Evolutionary conservation across 1,140 invertebrate species (phyloP), one percentile per base, ranked within the genome.

Genomic region (Aethina tumida): DNA sequence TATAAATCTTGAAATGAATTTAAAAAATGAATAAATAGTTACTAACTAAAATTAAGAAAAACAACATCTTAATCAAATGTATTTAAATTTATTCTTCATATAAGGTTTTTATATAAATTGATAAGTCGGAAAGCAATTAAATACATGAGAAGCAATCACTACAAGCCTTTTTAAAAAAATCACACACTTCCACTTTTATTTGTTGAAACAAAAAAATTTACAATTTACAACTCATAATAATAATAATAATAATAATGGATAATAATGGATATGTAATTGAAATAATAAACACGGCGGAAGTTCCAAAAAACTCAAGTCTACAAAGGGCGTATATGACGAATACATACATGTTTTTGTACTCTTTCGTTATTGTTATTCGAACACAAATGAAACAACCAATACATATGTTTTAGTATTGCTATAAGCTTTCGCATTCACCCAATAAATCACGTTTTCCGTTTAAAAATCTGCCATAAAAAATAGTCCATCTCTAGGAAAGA

Each of bases 1-100:
- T 35, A 35, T 24, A 35, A 22, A 35, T 19, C 33, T 19, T 22
- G n/a, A 22, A 19, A 22, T 22, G 25, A 24, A 22, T 19, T 22
- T 24, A 35, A 35, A 5, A 15, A 7, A n/a, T 19, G 16, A 16
- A 35, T 35, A 24, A 22, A 35, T 35, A 25, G 15, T 19, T 9
- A 35, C 20, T 22, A 29, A 14, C 12, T 25, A 18, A 35, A 35
- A 16, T 29, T 24, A 24, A 24, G 7, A 24, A 24, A 24, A 7
- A 7, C 6, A n/a, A 24, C 22, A 24, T 24, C 22, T n/a, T 24
- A 24, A n/a, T 24, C 22, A 24, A 24, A 24, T 7, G n/a, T 24
- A 7, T 24, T 24, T 24, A 24, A 7, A 24, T n/a, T 7, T 24
- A 7, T n/a, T 24, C n/a, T 7, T n/a, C 7, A 7, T n/a, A 7